Base-by-base conservation (phyloP, 2,113 vertebrate genomes). In the Rhabdornis inornatus region DNA sequence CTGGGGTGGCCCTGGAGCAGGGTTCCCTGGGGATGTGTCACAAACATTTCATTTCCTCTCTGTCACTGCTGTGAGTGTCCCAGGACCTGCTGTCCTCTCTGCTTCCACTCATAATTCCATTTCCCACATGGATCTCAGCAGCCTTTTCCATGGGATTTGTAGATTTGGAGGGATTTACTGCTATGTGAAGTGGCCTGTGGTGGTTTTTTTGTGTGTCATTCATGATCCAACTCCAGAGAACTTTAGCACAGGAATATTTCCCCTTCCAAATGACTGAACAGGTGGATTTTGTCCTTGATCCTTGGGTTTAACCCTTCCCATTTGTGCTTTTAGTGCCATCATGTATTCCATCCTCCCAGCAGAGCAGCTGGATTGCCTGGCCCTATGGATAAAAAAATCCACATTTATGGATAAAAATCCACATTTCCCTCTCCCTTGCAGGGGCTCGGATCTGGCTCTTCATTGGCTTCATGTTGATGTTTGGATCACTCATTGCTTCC, bases 391-490 rank as follows among this genome's bases (percentile, higher is more conserved):
- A 35, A n/a, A 22, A 19, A 49, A 49, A 14, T 25, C 23, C 47
- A 8, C 23, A 49, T 49, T 49, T 40, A 1, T 4, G 65, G 64
- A 6, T n/a, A 35, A n/a, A 20, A 20, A 10, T 25, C 30, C 72
- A 1, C 4, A 0, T 63, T 75, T 71, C 60, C 2, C 23, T 92
- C 30, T 87, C 78, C 52, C 71, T n/a, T 90, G 25, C 96, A 99
- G 99, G 99, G 93, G 99, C 99, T 84, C 98, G 99, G 21, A 95
- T 99, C 68, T 99, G 99, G 99, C 98, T 99, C 68, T 99, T 99
- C 94, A 94, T 99, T 2, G 99, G 99, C 76, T 99, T 99, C 97
- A 99, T 99, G 98, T 53, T 99, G 97, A 99, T 99, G 99, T 99
- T 99, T 55, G 98, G 98, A n/a, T 99, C 99, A 0, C 98, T 99